phyloP scores from a whole-genome alignment of 2,113 vertebrate genomes.

The Odocoileus virginianus region DNA sequence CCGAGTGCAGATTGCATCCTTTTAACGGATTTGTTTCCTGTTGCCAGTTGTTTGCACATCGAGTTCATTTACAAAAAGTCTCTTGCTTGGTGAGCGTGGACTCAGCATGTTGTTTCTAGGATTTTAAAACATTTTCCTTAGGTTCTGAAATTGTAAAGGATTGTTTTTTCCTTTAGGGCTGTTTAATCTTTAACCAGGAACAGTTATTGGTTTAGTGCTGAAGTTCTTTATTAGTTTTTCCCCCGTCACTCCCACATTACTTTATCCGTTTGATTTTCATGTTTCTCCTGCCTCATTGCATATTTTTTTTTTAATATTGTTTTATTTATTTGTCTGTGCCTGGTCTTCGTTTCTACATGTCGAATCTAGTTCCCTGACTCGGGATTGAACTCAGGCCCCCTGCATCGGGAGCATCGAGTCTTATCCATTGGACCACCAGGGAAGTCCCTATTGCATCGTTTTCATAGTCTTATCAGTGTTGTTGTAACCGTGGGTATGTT shows the following conservation, averaged over 20 bases:
- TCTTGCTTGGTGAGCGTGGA: neutral
- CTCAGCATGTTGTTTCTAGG: neutral
- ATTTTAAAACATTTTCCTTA: constrained; percentile 16
- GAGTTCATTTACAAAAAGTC: neutral
- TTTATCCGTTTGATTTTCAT: neutral
- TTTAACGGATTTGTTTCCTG: neutral
- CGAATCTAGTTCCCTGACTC: neutral
- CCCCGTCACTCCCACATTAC: neutral
- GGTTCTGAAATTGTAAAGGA: neutral
- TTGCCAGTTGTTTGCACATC: neutral
- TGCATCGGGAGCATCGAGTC: neutral
- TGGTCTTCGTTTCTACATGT: neutral
- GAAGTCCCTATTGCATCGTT: neutral
- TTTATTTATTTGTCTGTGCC: neutral
- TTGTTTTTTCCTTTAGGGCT: neutral
- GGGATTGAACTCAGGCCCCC: neutral
- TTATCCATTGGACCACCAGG: neutral
- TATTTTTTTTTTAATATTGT: neutral
- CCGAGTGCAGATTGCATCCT: neutral
- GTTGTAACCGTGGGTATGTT: neutral
- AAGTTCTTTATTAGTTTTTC: neutral
- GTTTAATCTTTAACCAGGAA: neutral
- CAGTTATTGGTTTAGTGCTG: neutral
- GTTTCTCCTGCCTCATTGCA: neutral
- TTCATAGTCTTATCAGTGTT: neutral